Evolutionary conservation across 2,797 vertebrate genomes (phyloP).

Genomic region (Gadopsis marmoratus): DNA sequence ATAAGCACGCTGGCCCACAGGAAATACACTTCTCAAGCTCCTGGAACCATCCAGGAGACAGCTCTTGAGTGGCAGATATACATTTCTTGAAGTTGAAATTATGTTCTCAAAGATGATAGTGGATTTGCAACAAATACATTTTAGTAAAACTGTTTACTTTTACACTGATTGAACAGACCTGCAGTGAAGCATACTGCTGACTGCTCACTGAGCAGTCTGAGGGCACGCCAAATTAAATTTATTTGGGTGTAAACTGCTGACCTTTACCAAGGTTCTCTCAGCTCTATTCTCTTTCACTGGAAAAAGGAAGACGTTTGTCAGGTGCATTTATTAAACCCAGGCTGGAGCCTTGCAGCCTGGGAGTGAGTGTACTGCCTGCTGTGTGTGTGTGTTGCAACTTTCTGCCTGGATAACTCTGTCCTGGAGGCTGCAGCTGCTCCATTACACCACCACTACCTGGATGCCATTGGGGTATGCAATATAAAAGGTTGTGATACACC

Average conservation of each 20-base stretch:
- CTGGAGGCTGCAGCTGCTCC: slow-evolving; percentile 23
- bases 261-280: neutral
- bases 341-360: slow-evolving; percentile 4
- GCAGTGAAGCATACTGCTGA: neutral
- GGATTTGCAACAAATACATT: neutral
- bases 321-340: slow-evolving; percentile 21
- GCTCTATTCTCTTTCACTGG: neutral
- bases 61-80: neutral
- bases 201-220: neutral
- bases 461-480: neutral
- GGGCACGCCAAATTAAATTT: neutral
- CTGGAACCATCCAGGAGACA: slow-evolving; percentile 4
- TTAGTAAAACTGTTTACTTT: neutral
- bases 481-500: neutral
- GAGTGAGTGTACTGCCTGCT: slow-evolving; percentile 2
- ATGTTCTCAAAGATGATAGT: neutral
- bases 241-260: neutral
- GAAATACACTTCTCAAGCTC: slow-evolving; percentile 29
- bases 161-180: neutral
- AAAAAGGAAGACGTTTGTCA: slow-evolving; percentile 18
- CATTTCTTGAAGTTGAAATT: neutral
- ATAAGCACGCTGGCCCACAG: slow-evolving; percentile 32
- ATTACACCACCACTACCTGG: slow-evolving; percentile 8
- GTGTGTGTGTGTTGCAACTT: neutral
- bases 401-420: slow-evolving; percentile 7